Conservation (phyloP, 2,797 vertebrate species). For the Rhinatrema bivittatum region DNA sequence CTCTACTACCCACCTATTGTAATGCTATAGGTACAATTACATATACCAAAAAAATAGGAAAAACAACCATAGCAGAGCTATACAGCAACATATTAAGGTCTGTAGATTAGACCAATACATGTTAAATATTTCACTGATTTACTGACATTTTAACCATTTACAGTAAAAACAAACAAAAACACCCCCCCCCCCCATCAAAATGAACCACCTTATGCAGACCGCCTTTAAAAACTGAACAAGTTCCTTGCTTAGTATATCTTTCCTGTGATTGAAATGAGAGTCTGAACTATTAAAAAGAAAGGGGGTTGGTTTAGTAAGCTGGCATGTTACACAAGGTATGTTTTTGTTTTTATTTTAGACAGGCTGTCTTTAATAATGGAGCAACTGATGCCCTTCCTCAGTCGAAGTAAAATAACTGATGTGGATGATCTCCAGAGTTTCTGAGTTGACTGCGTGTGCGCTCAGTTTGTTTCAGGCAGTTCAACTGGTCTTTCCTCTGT, state of each 20-base stretch:
- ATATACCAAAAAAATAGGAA: conserved; percentile 37
- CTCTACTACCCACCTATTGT: conserved; percentile 57
- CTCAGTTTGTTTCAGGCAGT: conserved; percentile 48
- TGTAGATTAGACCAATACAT: conserved; percentile 48
- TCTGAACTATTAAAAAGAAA: conserved; percentile 43
- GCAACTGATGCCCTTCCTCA: conserved; percentile 33
- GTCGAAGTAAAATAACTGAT: conserved; percentile 31
- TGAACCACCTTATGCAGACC: conserved; percentile 57
- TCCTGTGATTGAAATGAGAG: conserved; percentile 45
- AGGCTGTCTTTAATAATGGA: conserved; percentile 35
- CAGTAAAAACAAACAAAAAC: conserved; percentile 44
- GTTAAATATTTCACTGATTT: conserved; percentile 58
- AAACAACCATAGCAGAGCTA: conserved; percentile 48
- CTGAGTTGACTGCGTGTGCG: too few relatives aligned
- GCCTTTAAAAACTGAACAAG: conserved; percentile 53
- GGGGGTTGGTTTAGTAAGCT: conserved; percentile 36
- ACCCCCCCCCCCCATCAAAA: too few relatives aligned
- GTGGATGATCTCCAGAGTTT: too few relatives aligned
- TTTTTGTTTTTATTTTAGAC: conserved; percentile 31
- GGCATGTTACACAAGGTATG: conserved; percentile 27
- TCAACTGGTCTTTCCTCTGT: conserved; percentile 59
- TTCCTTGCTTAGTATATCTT: conserved; percentile 57
- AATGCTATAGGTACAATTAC: conserved; percentile 57
- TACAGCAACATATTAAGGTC: conserved; percentile 56
- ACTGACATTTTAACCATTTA: conserved; percentile 56